Conservation (phyloP, 2,797 vertebrate genomes). For the Enoplosus armatus region DNA sequence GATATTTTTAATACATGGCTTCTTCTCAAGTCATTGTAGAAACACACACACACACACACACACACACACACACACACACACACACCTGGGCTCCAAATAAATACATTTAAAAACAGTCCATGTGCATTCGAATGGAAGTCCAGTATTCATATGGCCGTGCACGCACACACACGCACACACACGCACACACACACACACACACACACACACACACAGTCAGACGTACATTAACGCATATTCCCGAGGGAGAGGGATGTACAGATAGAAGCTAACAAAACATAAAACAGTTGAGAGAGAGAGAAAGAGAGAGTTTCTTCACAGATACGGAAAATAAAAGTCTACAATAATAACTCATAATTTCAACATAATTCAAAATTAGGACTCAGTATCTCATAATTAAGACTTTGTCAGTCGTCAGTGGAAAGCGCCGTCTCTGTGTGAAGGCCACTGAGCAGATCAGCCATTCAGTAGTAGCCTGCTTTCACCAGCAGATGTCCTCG, state of each 20-base stretch:
- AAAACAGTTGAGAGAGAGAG: constrained; percentile 31
- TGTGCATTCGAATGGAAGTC: constrained; percentile 77
- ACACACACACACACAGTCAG: constrained; percentile 33
- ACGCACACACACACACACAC: constrained; percentile 22
- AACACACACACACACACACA: constrained; percentile 32
- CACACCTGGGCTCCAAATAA: constrained; percentile 84
- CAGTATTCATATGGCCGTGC: constrained; percentile 77
- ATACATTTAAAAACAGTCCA: constrained; percentile 85
- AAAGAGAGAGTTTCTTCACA: constrained; percentile 11
- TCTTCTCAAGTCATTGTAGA: constrained; percentile 86
- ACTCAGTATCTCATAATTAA: background rate
- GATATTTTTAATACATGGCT: constrained; percentile 89
- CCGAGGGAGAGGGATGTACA: constrained; percentile 47
- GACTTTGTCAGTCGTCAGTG: background rate
- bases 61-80: constrained; percentile 53
- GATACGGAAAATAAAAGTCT: background rate
- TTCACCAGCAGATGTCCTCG: background rate
- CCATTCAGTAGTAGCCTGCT: too few species aligned
- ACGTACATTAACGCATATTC: constrained; percentile 37
- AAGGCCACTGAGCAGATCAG: background rate
- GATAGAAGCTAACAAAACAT: constrained; percentile 52
- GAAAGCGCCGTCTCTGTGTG: background rate
- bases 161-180: constrained; percentile 41
- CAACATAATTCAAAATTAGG: background rate
- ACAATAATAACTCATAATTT: background rate